Evolutionary conservation across 2,797 vertebrate genomes (phyloP).

Genomic region (Tamandua tetradactyla): DNA sequence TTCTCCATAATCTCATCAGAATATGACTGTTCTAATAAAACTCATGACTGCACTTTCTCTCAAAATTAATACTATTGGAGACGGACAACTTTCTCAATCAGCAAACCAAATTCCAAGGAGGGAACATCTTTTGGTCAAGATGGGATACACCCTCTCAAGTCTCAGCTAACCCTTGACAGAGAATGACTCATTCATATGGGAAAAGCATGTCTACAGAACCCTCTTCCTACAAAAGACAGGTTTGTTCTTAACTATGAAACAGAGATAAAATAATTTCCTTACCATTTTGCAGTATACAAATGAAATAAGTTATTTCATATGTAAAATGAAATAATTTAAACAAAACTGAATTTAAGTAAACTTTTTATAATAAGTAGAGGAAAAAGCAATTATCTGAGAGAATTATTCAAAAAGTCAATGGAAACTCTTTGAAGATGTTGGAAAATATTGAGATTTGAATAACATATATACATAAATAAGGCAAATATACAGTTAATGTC

Average conservation of each 20-base stretch:
- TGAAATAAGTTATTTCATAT: neutral
- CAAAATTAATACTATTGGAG: neutral
- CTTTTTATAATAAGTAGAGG: neutral
- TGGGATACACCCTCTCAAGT: neutral
- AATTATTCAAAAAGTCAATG: neutral
- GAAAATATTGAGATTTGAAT: neutral
- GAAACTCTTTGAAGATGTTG: neutral
- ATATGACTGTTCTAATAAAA: neutral
- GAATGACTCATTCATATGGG: neutral
- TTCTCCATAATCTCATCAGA: conserved; percentile 30
- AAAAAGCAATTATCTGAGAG: neutral
- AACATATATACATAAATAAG: neutral
- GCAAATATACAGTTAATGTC: neutral
- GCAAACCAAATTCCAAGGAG: neutral
- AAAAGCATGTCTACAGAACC: neutral
- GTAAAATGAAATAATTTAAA: neutral
- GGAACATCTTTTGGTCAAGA: neutral
- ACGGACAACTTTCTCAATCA: neutral
- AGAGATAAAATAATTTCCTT: neutral
- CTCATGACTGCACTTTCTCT: neutral
- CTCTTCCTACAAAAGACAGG: neutral
- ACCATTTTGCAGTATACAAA: neutral
- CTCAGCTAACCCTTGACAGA: neutral
- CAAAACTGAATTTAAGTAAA: neutral
- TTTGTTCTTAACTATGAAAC: neutral